A percentile compares a stretch with the other conserved stretches of the same genome.
Conservation (phyloP, 2,797 vertebrate species). For the Calcarius lapponicus region DNA sequence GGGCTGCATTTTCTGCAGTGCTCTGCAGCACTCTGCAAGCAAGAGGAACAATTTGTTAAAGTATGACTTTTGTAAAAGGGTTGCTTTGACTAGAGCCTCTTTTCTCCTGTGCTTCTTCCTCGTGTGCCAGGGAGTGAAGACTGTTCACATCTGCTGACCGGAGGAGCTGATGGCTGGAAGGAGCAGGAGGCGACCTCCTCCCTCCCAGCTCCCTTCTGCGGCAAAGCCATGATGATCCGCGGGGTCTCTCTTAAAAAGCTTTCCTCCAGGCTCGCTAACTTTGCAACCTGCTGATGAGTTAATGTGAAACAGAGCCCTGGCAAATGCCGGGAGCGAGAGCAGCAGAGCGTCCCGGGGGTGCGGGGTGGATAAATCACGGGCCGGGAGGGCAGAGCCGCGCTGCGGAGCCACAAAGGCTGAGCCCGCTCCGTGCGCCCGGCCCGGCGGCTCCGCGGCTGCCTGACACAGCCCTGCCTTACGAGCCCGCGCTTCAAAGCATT, state of each 20-base stretch:
- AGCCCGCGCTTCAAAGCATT: slow-evolving; percentile 62
- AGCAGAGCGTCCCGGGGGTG: neutral
- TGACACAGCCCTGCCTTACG: slow-evolving; percentile 36
- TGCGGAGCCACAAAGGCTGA: slow-evolving; percentile 11
- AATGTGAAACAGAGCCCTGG: slow-evolving; percentile 56
- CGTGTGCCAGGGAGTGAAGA: neutral
- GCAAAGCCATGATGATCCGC: neutral
- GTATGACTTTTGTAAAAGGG: neutral
- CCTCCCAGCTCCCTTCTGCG: neutral
- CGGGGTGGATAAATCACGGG: slow-evolving; percentile 9
- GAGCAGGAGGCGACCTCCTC: neutral
- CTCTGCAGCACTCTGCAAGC: neutral
- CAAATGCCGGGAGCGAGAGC: neutral
- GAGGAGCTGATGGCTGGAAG: neutral
- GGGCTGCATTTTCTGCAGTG: neutral
- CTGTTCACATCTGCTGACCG: neutral
- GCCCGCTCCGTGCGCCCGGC: neutral
- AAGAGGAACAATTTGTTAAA: neutral
- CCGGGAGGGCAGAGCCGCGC: neutral
- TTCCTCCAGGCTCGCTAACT: neutral
- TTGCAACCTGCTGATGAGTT: slow-evolving; percentile 51
- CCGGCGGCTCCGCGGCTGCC: neutral
- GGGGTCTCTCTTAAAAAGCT: slow-evolving; percentile 51
- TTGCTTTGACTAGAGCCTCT: neutral
- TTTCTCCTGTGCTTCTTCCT: neutral